Conservation (phyloP, 2,797 vertebrate species). For the Smutsia gigantea region DNA sequence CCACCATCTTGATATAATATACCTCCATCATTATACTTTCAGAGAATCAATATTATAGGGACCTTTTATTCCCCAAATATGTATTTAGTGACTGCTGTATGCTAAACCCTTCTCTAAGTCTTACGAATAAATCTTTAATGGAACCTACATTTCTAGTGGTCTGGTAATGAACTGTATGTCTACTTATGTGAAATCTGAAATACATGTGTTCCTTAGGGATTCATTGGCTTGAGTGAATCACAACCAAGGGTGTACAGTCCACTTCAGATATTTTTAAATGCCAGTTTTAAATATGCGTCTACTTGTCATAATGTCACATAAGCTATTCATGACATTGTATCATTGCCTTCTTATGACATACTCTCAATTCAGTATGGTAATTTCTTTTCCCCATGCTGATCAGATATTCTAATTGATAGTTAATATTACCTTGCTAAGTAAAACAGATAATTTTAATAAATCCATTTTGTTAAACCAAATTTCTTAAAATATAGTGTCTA, state of each 20-base stretch:
- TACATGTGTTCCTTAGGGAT: background rate
- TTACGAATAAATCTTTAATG: background rate
- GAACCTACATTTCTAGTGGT: background rate
- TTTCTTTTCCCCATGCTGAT: background rate
- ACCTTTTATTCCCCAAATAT: background rate
- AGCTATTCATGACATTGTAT: background rate
- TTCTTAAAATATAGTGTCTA: background rate
- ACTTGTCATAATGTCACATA: background rate
- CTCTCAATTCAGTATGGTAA: background rate
- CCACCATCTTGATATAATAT: background rate
- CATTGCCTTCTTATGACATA: background rate
- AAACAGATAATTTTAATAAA: background rate
- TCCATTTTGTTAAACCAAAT: background rate
- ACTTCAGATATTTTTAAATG: background rate
- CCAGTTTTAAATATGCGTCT: background rate
- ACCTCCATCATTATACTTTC: background rate
- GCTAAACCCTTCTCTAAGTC: background rate
- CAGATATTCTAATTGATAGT: conserved; percentile 32
- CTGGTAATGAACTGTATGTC: background rate
- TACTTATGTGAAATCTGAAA: background rate
- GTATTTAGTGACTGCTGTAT: background rate
- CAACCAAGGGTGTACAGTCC: background rate
- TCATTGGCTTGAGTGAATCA: background rate
- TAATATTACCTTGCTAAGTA: conserved; percentile 19
- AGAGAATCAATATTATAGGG: background rate